phyloP scores from a whole-genome alignment of 2,888 invertebrate genomes.

The Halictus ligatus region DNA sequence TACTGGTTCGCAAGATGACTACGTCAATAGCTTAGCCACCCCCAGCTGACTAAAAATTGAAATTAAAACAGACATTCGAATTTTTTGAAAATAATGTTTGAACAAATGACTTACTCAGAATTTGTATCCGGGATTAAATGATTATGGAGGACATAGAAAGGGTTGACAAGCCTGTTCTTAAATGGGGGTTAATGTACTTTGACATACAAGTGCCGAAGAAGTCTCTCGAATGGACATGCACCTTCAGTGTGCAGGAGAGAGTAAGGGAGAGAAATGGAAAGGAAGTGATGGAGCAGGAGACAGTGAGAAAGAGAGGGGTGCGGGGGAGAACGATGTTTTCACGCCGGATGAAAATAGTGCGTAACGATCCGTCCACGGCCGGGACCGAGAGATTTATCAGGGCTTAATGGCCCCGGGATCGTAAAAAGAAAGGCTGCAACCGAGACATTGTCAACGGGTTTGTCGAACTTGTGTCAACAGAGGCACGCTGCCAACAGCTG shows the following conservation, averaged over 20 bases:
- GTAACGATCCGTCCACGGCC: constrained; percentile 32
- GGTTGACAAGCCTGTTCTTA: background rate
- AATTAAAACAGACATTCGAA: no score
- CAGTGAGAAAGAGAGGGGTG: background rate
- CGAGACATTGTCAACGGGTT: constrained; percentile 83
- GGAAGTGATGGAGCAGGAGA: background rate
- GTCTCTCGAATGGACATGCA: background rate
- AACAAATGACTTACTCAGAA: no score
- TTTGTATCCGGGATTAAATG: no score
- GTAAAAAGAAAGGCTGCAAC: constrained; percentile 75
- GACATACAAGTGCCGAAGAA: background rate
- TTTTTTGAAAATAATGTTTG: no score
- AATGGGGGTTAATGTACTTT: background rate
- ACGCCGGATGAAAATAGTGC: constrained; percentile 70
- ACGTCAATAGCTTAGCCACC: no score
- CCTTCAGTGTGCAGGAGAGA: background rate
- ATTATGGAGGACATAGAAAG: no score
- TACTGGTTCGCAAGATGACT: background rate
- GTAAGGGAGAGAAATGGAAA: background rate
- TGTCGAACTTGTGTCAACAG: constrained; percentile 83
- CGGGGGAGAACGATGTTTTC: constrained; percentile 69
- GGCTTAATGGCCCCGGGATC: constrained; percentile 80
- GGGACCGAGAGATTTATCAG: constrained; percentile 76
- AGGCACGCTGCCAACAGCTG: constrained; percentile 81
- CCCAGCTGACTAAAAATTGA: no score